These are phyloP conservation scores for Hypercompe scribonia DNA, from an alignment of 2,888 invertebrate species.

Conservation along the genomic window DNA sequence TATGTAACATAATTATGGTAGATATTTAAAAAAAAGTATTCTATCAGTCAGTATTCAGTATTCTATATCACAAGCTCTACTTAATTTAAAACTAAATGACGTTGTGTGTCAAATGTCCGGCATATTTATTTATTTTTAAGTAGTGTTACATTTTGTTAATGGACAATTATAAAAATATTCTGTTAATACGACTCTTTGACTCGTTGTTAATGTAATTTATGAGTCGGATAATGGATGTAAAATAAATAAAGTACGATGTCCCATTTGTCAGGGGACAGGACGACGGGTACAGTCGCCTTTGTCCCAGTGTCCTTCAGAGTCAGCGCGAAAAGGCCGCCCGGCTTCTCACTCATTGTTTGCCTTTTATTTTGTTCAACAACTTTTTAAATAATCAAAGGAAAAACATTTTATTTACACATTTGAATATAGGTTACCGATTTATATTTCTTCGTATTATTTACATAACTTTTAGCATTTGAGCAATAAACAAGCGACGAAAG, in stretches of 20 bases:
- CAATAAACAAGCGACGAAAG: neutral
- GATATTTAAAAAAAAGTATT: no score
- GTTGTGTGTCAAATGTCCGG: no score
- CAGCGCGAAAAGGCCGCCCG: slow-evolving; percentile 68
- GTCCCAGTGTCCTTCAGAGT: slow-evolving; percentile 72
- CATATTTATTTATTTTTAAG: no score
- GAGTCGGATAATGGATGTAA: slow-evolving; percentile 58
- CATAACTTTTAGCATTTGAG: neutral
- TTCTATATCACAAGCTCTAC: no score
- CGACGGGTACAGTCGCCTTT: slow-evolving; percentile 68
- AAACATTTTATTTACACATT: slow-evolving; percentile 1
- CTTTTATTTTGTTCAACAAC: slow-evolving; percentile 49
- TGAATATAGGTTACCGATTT: neutral
- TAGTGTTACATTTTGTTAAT: neutral
- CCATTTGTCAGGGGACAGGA: slow-evolving; percentile 64
- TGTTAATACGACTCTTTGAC: slow-evolving; percentile 65
- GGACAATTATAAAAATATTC: slow-evolving; percentile 55
- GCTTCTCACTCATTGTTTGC: slow-evolving; percentile 55
- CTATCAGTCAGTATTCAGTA: no score
- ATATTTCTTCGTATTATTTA: neutral
- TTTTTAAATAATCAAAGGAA: slow-evolving; percentile 27
- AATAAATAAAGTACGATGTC: slow-evolving; percentile 63
- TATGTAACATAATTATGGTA: no score
- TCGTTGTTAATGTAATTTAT: slow-evolving; percentile 73
- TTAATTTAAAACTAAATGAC: no score